Evolutionary conservation across 2,888 invertebrate genomes (phyloP), one percentile per base, ranked within the genome.

Genomic region (Eupeodes luniger): DNA sequence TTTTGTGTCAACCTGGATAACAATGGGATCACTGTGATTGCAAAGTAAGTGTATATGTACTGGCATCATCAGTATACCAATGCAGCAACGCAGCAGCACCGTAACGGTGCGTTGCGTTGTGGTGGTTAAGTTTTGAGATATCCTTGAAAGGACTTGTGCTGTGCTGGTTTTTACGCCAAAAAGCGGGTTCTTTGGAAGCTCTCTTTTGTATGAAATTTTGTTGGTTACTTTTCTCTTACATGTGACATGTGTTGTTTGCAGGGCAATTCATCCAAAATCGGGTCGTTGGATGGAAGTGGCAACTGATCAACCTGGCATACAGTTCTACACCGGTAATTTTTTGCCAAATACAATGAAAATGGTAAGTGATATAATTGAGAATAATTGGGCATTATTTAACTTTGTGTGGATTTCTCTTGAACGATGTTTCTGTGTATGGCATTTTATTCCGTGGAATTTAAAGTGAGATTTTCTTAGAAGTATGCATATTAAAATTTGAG

Each of bases 281-380:
- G 98, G 98, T 2, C 95, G 98, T 83, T 95, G 95, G 72, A 92
- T 99, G 77, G 97, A 98, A 92, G 95, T 98, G 0, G 96, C 96
- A 90, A 96, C 97, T 85, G 96, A 98, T 92, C 97, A 98, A 92
- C 98, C 98, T 0, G 98, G 98, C 0, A 95, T 98, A 80, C 98
- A 98, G 93, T 96, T 99, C 91, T 98, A 99, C 92, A 98, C 98
- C 0, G 95, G 96, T 0, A 97, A 98, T 92, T 94, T 94, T 82
- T 94, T 98, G 51, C 97, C 97, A 0, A 95, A 96, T 90, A 94
- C 94, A 1, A 93, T 94, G 55, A 93, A 92, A 70, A 94, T 94
- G 81, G 72, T 91, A 83, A 90, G 89, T 90, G 53, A 27, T 27
- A 27, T 51, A 36, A 66, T 27, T 27, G 19, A 2, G 5, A 66